Conservation (phyloP, 2,888 invertebrate genomes). For the Cetonia aurata region DNA sequence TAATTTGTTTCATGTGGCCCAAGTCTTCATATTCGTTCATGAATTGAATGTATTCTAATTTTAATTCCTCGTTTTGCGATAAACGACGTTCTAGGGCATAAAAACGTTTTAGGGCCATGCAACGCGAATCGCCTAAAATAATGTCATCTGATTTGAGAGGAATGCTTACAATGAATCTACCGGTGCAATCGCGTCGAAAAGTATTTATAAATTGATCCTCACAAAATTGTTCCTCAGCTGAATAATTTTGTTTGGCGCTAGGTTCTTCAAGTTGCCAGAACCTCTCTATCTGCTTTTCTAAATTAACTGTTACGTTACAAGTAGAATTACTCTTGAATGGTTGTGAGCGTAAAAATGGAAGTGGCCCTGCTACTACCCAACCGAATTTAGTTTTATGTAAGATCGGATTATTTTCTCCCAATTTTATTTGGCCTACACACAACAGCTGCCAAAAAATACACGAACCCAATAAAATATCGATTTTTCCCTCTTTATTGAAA, state of each 20-base stretch:
- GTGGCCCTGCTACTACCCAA: slow-evolving; percentile 19
- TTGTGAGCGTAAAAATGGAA: not conserved
- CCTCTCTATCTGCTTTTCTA: slow-evolving; percentile 11
- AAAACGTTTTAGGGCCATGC: slow-evolving; percentile 47
- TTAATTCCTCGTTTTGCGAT: slow-evolving; percentile 32
- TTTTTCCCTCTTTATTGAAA: slow-evolving; percentile 23
- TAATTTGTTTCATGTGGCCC: slow-evolving; percentile 23
- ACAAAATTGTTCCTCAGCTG: not conserved
- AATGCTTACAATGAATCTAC: slow-evolving; percentile 19
- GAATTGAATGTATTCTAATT: slow-evolving; percentile 6
- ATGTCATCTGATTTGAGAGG: slow-evolving; percentile 21
- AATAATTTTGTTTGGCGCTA: not conserved
- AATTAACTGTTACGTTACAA: not conserved
- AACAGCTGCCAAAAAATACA: slow-evolving; percentile 19
- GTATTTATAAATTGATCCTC: slow-evolving; percentile 26
- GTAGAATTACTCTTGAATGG: not conserved
- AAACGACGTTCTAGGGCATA: slow-evolving; percentile 44
- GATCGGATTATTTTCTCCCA: slow-evolving; percentile 2
- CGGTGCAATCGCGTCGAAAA: slow-evolving; percentile 5
- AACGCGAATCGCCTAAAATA: slow-evolving; percentile 46
- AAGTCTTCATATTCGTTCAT: slow-evolving; percentile 29
- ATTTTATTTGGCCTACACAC: slow-evolving; percentile 24
- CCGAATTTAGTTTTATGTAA: slow-evolving; percentile 30
- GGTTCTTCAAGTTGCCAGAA: slow-evolving; percentile 42
- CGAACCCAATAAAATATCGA: slow-evolving; percentile 35